Base-by-base conservation (phyloP, 2,888 invertebrate species). In the Pseudeuparius sepicola region DNA sequence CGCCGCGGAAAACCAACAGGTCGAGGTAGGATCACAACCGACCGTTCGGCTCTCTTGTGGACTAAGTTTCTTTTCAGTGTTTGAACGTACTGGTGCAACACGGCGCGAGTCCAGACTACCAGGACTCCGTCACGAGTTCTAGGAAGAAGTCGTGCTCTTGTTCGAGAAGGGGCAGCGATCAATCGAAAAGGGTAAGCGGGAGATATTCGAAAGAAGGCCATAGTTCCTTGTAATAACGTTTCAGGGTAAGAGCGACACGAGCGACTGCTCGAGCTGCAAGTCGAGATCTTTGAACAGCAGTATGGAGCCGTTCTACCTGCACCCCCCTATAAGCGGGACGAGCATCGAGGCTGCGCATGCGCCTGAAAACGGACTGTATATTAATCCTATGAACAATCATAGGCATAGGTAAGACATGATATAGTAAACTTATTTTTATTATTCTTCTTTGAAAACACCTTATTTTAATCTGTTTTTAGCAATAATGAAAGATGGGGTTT, bases 1-100 rank as follows among this genome's bases (percentile, higher is more conserved):
- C 58, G 90, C 90, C 0, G 88, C 88, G 5, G 88, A 90, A 56
- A 85, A 88, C 55, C 86, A 88, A 56, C 87, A 89, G 55, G 75
- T 84, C 46, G 85, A 89, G 75, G 88, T 87, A 59, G 55, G 57
- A n/a, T 24, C 3, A 14, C 3, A 28, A n/a, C n/a, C n/a, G n/a
- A n/a, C n/a, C n/a, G n/a, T n/a, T n/a, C n/a, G n/a, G n/a, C n/a
- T n/a, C n/a, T n/a, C n/a, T n/a, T n/a, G n/a, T n/a, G n/a, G n/a
- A n/a, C n/a, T n/a, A n/a, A n/a, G n/a, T n/a, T n/a, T n/a, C 44
- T 52, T 56, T 54, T 13, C 67, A 87, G 87, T 86, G 86, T 57
- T 63, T 87, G 41, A 84, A 82, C 54, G 73, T 85, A 40, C 56
- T 89, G 53, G 82, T 88, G 28, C 83, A 85, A 43, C 82, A 85